Evolutionary conservation across 1,140 invertebrate species (phyloP).

Genomic region (Drosophila ironensis): DNA sequence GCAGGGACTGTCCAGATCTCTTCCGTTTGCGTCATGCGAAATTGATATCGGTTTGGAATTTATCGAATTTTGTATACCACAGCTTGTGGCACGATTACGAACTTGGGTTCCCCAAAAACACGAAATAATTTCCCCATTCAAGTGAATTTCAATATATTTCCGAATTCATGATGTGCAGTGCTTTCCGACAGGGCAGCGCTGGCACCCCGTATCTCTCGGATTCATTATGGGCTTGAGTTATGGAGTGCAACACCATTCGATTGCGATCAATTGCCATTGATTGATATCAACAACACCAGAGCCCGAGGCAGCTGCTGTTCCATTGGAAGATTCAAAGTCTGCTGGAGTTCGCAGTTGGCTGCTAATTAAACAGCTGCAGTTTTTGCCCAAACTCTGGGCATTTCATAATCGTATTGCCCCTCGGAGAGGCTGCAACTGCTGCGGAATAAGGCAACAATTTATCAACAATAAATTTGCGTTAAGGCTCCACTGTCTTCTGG

Average conservation of each 20-base stretch:
- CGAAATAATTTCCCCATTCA: not conserved
- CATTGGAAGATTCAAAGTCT: slow-evolving; percentile 4
- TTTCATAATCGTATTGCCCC: slow-evolving; percentile 37
- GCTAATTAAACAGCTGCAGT: slow-evolving; percentile 66
- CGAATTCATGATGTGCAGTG: not conserved
- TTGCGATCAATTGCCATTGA: slow-evolving; percentile 69
- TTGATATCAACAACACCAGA: slow-evolving; percentile 51
- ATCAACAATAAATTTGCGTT: slow-evolving; percentile 71
- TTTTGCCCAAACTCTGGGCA: slow-evolving; percentile 47
- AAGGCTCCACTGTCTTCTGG: slow-evolving; percentile 4
- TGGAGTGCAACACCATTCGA: slow-evolving; percentile 60
- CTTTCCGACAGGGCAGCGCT: slow-evolving; percentile 1
- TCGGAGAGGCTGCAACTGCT: not conserved
- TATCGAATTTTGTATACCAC: too few relatives aligned
- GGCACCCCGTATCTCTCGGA: slow-evolving; percentile 35
- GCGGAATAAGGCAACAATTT: slow-evolving; percentile 60
- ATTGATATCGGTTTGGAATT: slow-evolving; percentile 4
- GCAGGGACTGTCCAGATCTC: too few relatives aligned
- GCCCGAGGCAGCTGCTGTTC: slow-evolving; percentile 27
- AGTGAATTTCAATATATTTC: not conserved
- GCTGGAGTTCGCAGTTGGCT: slow-evolving; percentile 7
- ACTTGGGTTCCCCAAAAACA: not conserved
- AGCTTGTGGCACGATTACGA: too few relatives aligned
- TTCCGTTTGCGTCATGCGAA: slow-evolving; percentile 35
- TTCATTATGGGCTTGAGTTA: slow-evolving; percentile 7